These are phyloP conservation scores for Tetramorium alpestre DNA, from an alignment of 1,140 invertebrate species.

Conservation along the genomic window DNA sequence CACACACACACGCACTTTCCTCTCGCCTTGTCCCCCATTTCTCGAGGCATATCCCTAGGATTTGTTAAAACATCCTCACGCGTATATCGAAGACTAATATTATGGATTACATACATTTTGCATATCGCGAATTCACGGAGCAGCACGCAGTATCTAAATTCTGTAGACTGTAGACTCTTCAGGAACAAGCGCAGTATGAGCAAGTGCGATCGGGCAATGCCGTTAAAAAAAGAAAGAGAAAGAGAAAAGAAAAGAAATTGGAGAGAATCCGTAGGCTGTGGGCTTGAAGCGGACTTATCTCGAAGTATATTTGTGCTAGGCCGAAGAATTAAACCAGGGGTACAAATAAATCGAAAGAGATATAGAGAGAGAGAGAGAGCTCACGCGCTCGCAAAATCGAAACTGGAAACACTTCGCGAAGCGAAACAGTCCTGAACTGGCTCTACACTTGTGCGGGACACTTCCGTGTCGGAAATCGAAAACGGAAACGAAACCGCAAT, in stretches of 20 bases:
- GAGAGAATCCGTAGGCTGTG: slow-evolving; percentile 23
- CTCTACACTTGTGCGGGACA: background rate
- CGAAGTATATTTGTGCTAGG: slow-evolving; percentile 60
- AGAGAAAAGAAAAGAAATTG: slow-evolving; percentile 17
- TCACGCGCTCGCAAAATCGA: slow-evolving; percentile 2
- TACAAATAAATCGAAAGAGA: slow-evolving; percentile 11
- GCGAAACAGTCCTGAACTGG: background rate
- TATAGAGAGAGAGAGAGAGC: no score
- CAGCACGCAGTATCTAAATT: slow-evolving; percentile 14
- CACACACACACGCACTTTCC: no score
- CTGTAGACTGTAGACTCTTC: slow-evolving; percentile 33
- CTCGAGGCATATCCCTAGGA: background rate
- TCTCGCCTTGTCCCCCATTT: background rate
- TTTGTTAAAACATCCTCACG: background rate
- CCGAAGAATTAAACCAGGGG: slow-evolving; percentile 26
- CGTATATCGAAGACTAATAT: slow-evolving; percentile 66
- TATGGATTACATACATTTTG: background rate
- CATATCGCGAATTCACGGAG: slow-evolving; percentile 18
- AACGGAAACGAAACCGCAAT: slow-evolving; percentile 2
- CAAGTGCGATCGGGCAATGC: slow-evolving; percentile 22
- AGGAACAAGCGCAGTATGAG: slow-evolving; percentile 30
- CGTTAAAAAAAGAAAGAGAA: slow-evolving; percentile 8
- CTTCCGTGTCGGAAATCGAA: background rate
- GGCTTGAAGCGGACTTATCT: slow-evolving; percentile 23
- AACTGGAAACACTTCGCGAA: slow-evolving; percentile 3